Evolutionary conservation across 2,113 vertebrate species (phyloP).

Genomic region (Colinus virginianus): DNA sequence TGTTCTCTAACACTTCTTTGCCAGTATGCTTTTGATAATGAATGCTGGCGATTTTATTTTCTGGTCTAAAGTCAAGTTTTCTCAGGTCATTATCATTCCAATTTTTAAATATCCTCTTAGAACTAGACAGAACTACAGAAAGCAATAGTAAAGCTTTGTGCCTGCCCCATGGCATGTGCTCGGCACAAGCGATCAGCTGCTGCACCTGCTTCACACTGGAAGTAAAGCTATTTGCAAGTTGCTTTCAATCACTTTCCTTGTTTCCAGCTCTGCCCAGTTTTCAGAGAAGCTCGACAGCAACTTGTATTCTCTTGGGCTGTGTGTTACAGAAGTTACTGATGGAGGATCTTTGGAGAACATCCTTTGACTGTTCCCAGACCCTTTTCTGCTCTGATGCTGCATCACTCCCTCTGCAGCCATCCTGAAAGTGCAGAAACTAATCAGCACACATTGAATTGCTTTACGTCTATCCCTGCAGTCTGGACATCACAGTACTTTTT

Average conservation of each 20-base stretch:
- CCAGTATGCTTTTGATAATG: slow-evolving; percentile 68
- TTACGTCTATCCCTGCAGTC: background rate
- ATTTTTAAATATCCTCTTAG: slow-evolving; percentile 47
- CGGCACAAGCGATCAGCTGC: slow-evolving; percentile 17
- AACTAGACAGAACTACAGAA: slow-evolving; percentile 36
- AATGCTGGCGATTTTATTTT: slow-evolving; percentile 76
- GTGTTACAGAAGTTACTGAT: background rate
- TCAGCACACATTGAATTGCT: background rate
- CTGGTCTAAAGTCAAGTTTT: slow-evolving; percentile 71
- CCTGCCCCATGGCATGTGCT: background rate
- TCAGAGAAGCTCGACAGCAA: background rate
- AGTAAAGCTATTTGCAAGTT: background rate
- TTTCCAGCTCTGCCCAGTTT: background rate
- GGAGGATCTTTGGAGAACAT: background rate
- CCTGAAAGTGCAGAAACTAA: background rate
- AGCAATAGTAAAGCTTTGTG: slow-evolving; percentile 64
- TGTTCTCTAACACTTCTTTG: slow-evolving; percentile 74
- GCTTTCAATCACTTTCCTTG: slow-evolving; percentile 41
- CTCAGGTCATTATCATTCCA: slow-evolving; percentile 69
- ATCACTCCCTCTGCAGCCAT: accelerated
- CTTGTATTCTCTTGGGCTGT: background rate
- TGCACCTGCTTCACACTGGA: background rate
- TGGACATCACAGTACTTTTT: background rate
- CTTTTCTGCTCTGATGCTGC: accelerated
- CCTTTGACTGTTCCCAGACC: background rate